phyloP scores from a whole-genome alignment of 2,113 vertebrate species.

The Gasterosteus aculeatus region DNA sequence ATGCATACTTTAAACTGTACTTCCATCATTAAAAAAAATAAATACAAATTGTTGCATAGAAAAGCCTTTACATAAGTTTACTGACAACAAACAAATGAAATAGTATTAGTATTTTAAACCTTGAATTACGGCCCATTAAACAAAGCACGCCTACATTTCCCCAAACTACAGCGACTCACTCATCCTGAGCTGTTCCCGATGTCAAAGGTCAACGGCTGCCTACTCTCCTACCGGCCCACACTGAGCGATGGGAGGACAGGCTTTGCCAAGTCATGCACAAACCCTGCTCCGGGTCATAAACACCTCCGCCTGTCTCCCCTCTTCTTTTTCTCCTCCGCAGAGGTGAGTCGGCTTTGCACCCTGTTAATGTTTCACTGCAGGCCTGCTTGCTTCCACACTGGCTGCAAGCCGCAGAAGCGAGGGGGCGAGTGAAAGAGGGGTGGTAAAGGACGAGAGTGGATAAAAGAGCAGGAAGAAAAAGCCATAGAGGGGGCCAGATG shows the following conservation, averaged over 20 bases:
- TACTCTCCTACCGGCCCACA: slow-evolving; percentile 62
- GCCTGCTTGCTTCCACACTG: slow-evolving; percentile 66
- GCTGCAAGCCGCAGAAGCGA: slow-evolving; percentile 62
- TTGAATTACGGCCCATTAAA: slow-evolving; percentile 19
- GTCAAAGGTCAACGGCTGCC: slow-evolving; percentile 77
- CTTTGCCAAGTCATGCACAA: slow-evolving; percentile 71
- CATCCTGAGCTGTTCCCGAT: slow-evolving; percentile 58
- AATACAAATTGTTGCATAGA: neutral
- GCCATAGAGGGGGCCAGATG: slow-evolving; percentile 91
- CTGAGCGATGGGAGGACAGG: slow-evolving; percentile 51
- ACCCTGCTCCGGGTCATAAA: slow-evolving; percentile 73
- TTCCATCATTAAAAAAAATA: neutral
- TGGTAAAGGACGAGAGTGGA: slow-evolving; percentile 75
- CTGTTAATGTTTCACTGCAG: slow-evolving; percentile 82
- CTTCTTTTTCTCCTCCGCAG: slow-evolving; percentile 54
- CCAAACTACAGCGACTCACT: slow-evolving; percentile 58
- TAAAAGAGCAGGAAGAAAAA: slow-evolving; percentile 79
- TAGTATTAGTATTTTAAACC: slow-evolving; percentile 9
- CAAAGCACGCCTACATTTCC: slow-evolving; percentile 51
- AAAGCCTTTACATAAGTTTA: neutral
- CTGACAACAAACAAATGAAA: neutral
- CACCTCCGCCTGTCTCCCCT: slow-evolving; percentile 62
- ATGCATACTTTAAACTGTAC: neutral
- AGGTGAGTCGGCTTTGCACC: slow-evolving; percentile 74
- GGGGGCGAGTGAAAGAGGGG: slow-evolving; percentile 54